Conservation (phyloP, 2,797 vertebrate species). For the Otus scops region DNA sequence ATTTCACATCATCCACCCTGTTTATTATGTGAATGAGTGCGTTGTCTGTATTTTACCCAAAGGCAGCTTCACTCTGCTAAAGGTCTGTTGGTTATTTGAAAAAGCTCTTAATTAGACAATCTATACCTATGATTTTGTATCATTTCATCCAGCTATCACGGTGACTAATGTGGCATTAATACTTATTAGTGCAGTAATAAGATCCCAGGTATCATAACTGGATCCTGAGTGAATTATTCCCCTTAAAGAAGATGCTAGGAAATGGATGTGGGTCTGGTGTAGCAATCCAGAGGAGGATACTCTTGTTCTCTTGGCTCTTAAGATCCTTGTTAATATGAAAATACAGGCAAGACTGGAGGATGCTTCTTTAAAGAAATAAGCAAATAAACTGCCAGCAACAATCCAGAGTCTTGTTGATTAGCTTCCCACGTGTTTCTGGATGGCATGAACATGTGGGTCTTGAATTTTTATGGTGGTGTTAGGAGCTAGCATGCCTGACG, state of each 20-base stretch:
- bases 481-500: background rate
- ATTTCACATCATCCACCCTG: background rate
- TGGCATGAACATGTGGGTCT: background rate
- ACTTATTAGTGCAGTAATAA: background rate
- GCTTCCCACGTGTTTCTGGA: background rate
- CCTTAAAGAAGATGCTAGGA: background rate
- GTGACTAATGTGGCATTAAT: background rate
- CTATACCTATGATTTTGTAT: background rate
- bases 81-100: background rate
- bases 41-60: background rate
- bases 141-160: background rate
- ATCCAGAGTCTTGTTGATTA: background rate
- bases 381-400: background rate
- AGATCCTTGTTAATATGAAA: background rate
- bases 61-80: background rate
- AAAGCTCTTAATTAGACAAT: background rate
- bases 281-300: background rate
- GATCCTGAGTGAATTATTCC: background rate
- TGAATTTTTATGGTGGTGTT: background rate
- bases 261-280: background rate
- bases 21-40: rapidly evolving
- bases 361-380: background rate
- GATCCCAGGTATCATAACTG: background rate
- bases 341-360: background rate
- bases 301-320: background rate